phyloP scores from a whole-genome alignment of 2,888 invertebrate genomes.

The Metellina segmentata region DNA sequence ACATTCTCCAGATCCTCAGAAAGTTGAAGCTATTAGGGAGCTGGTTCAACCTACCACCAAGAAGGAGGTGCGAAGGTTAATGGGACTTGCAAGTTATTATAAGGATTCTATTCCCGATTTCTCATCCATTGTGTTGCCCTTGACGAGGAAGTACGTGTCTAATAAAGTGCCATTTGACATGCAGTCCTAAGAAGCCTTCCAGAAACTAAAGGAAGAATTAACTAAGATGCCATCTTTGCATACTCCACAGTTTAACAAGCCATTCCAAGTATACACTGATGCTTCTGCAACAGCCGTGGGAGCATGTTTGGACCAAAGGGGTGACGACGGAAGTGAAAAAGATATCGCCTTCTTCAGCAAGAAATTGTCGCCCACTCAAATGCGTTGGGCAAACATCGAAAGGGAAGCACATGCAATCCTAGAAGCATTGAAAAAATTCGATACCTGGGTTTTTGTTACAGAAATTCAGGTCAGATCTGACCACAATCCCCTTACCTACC shows the following conservation, averaged over 20 bases:
- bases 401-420: too few relatives aligned
- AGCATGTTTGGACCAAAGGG: too few relatives aligned
- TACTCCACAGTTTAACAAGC: background rate
- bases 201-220: too few relatives aligned
- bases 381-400: too few relatives aligned
- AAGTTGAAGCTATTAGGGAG: background rate
- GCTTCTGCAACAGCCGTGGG: background rate
- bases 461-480: background rate
- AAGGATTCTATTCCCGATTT: background rate
- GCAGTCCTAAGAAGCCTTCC: background rate
- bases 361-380: background rate
- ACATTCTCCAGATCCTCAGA: constrained; percentile 13
- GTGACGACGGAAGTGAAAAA: too few relatives aligned
- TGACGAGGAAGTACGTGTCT: background rate
- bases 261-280: constrained; percentile 5
- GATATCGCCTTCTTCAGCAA: too few relatives aligned
- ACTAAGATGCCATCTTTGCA: too few relatives aligned
- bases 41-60: background rate
- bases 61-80: background rate
- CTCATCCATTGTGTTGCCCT: background rate
- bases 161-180: background rate
- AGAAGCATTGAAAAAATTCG: too few relatives aligned
- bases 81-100: constrained; percentile 14
- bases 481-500: background rate
- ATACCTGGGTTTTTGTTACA: too few relatives aligned